These are phyloP conservation scores for Nothocercus nigrocapillus DNA, from an alignment of 2,113 vertebrate species.

Conservation along the genomic window DNA sequence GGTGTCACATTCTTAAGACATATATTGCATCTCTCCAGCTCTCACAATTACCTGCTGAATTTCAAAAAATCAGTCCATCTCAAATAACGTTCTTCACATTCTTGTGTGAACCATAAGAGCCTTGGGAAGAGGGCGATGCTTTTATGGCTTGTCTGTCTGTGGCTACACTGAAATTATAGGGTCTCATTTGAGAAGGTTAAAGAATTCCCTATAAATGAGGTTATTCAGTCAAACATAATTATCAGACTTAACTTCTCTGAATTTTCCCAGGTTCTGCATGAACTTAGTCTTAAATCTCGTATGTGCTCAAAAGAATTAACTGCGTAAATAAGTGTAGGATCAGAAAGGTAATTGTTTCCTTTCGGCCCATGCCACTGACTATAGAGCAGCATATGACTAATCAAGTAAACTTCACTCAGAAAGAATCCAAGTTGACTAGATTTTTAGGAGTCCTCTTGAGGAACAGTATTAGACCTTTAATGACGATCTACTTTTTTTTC, in stretches of 20 bases:
- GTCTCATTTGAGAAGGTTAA: neutral
- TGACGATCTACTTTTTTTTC: neutral
- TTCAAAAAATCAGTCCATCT: neutral
- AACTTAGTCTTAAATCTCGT: neutral
- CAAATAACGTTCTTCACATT: neutral
- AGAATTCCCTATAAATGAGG: neutral
- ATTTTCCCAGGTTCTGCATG: neutral
- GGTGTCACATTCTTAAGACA: neutral
- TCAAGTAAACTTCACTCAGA: neutral
- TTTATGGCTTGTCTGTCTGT: neutral
- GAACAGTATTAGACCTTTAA: neutral
- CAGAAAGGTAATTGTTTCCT: neutral
- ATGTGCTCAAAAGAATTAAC: neutral
- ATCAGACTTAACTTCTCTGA: neutral
- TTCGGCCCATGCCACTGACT: neutral
- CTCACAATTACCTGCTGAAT: neutral
- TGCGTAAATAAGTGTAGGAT: neutral
- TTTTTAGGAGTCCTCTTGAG: neutral
- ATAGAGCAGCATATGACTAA: neutral
- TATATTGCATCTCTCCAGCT: neutral
- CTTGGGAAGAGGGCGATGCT: neutral
- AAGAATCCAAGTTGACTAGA: neutral
- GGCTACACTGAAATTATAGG: neutral
- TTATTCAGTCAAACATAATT: constrained; percentile 35
- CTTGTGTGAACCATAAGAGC: neutral